Conservation (phyloP, 2,113 vertebrate genomes). For the Oreocharis arfaki region DNA sequence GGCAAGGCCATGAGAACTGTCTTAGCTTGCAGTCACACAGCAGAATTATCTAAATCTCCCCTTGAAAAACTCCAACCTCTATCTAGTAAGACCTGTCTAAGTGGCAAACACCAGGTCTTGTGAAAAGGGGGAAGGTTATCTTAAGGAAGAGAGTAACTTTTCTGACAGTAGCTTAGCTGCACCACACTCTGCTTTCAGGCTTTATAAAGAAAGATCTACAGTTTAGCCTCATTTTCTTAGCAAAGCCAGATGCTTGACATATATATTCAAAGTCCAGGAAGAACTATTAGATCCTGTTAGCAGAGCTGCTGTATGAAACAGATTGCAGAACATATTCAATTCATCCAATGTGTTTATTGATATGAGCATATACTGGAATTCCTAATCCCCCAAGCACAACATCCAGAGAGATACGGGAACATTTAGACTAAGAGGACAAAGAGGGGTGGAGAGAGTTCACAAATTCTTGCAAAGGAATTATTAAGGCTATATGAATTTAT, state of each 20-base stretch:
- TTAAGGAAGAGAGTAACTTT: not conserved
- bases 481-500: not conserved
- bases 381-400: not conserved
- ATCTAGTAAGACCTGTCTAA: not conserved
- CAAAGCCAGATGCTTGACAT: not conserved
- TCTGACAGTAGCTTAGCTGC: not conserved
- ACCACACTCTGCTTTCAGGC: not conserved
- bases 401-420: not conserved
- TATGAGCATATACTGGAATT: not conserved
- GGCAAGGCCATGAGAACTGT: not conserved
- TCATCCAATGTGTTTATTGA: not conserved
- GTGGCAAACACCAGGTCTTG: not conserved
- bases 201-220: not conserved
- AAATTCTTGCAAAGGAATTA: not conserved
- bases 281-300: not conserved
- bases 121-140: not conserved
- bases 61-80: not conserved
- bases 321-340: not conserved
- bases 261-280: not conserved
- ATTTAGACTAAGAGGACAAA: not conserved
- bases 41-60: not conserved
- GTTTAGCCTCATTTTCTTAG: not conserved
- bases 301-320: not conserved
- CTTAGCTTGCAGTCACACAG: not conserved
- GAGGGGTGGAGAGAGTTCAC: not conserved